Conservation (phyloP, 2,797 vertebrate species). For the Momotus momota region DNA sequence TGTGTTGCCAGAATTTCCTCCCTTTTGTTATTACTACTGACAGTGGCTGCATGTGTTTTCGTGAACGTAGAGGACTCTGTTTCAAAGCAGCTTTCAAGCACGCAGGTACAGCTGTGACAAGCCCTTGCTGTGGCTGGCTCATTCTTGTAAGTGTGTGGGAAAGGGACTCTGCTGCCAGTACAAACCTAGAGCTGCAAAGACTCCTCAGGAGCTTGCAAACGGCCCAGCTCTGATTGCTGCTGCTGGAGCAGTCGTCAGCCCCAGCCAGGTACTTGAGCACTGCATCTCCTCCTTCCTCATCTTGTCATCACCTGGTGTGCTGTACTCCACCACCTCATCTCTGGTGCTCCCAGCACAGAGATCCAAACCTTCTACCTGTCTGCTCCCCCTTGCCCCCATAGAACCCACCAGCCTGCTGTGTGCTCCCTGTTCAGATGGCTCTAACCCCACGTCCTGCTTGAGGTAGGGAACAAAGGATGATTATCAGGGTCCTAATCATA, state of each 20-base stretch:
- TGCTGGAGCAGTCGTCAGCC: not conserved
- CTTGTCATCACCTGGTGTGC: not conserved
- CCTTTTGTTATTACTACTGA: not conserved
- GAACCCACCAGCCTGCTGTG: not conserved
- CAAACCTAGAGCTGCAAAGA: not conserved
- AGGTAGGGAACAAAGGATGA: not conserved
- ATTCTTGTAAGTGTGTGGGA: not conserved
- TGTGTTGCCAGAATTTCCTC: not conserved
- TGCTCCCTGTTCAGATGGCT: not conserved
- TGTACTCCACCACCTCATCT: not conserved
- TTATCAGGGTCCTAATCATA: not conserved
- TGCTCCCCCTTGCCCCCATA: too few relatives aligned
- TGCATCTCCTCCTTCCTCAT: fast-evolving
- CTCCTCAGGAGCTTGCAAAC: not conserved
- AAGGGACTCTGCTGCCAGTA: not conserved
- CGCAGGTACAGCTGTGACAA: not conserved
- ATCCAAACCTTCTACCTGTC: not conserved
- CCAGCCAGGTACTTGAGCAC: fast-evolving
- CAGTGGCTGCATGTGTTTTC: not conserved
- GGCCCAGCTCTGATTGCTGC: not conserved
- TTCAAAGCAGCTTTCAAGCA: not conserved
- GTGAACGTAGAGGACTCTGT: not conserved
- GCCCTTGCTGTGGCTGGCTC: not conserved
- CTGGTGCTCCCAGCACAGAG: fast-evolving
- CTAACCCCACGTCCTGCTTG: not conserved